Conservation (phyloP, 2,113 vertebrate species). For the Centropus bengalensis region DNA sequence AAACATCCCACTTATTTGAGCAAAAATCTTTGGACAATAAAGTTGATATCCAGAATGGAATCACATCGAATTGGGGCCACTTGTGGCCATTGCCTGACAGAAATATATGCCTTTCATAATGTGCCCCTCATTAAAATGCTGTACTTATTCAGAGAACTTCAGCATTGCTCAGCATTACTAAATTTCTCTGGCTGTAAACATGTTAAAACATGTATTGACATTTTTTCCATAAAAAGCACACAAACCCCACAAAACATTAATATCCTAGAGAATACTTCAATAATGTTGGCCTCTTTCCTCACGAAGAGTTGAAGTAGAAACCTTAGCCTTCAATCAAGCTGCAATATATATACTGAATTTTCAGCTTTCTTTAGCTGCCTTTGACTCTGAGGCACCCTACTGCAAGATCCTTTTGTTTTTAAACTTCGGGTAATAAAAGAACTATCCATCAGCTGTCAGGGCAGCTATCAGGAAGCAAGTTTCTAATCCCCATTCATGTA, state of each 20-base stretch:
- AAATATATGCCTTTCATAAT: neutral
- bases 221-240: neutral
- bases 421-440: slow-evolving; percentile 8
- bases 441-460: slow-evolving; percentile 5
- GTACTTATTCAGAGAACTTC: neutral
- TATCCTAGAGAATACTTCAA: neutral
- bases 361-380: neutral
- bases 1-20: neutral
- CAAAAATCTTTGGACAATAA: neutral
- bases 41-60: neutral
- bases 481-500: neutral
- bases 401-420: neutral
- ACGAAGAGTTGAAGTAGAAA: neutral
- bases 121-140: neutral
- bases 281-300: neutral
- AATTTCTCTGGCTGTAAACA: neutral
- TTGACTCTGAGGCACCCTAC: neutral
- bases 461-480: neutral
- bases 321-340: neutral
- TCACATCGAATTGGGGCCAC: rapidly evolving
- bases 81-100: neutral
- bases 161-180: neutral
- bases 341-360: neutral
- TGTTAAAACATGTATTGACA: neutral
- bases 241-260: neutral